A percentile compares a stretch with the other conserved stretches of the same genome.
These are phyloP conservation scores for Ladona fulva DNA, from an alignment of 1,140 invertebrate species.

Conservation along the genomic window DNA sequence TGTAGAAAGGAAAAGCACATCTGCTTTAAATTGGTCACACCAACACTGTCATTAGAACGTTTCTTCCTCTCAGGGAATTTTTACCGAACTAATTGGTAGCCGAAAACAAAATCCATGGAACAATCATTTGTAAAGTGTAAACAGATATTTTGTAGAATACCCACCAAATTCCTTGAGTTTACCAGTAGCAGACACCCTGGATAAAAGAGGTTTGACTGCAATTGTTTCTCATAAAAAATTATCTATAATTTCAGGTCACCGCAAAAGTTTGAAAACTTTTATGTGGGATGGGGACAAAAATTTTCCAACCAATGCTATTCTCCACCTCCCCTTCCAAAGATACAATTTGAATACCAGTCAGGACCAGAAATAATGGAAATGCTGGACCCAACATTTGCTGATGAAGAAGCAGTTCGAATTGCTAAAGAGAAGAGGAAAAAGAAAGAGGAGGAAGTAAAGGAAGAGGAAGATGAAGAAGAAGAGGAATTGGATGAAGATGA, in stretches of 20 bases:
- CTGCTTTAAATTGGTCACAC: no score
- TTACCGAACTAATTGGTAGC: no score
- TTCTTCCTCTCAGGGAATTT: no score
- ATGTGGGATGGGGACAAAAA: slow-evolving; percentile 74
- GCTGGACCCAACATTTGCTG: slow-evolving; percentile 53
- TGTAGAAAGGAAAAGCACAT: no score
- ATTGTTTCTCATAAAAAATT: no score
- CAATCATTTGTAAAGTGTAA: no score
- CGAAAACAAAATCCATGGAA: no score
- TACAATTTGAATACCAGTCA: slow-evolving; percentile 52
- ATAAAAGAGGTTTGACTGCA: no score
- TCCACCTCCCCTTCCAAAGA: slow-evolving; percentile 48
- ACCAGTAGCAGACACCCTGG: no score
- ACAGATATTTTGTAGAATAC: no score
- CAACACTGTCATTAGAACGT: no score
- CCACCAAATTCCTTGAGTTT: no score
- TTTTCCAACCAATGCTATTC: slow-evolving; percentile 57
- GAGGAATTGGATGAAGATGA: slow-evolving; percentile 27
- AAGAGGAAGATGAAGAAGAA: slow-evolving; percentile 24
- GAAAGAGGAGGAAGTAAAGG: background rate
- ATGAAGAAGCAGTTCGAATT: slow-evolving; percentile 49
- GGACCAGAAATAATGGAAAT: slow-evolving; percentile 61
- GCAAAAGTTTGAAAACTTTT: slow-evolving; percentile 58
- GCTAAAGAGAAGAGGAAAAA: background rate
- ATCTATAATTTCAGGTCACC: background rate